These are phyloP conservation scores for Paedocypris micromegethes DNA, from an alignment of 2,797 vertebrate species.

Conservation along the genomic window DNA sequence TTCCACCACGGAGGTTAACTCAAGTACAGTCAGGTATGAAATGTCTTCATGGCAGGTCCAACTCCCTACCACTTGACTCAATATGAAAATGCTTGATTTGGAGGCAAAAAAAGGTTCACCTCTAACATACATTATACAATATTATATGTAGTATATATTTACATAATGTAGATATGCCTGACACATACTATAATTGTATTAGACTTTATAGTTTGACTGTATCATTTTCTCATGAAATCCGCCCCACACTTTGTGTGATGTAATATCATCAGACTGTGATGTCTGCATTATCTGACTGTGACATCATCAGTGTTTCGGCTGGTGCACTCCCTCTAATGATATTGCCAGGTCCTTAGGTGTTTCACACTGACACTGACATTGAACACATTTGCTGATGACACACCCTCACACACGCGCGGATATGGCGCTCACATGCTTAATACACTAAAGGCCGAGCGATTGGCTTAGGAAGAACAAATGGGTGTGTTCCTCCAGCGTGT, in stretches of 20 bases:
- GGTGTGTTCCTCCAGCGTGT: slow-evolving; percentile 53
- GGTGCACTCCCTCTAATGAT: slow-evolving; percentile 11
- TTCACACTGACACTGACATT: slow-evolving; percentile 61
- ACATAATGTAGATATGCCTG: no score
- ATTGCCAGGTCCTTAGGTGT: slow-evolving; percentile 37
- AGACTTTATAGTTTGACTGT: no score
- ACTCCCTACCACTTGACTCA: no score
- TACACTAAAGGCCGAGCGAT: slow-evolving; percentile 42
- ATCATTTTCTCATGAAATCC: slow-evolving; percentile 7
- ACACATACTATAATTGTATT: no score
- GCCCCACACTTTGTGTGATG: slow-evolving; percentile 18
- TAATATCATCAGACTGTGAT: slow-evolving; percentile 24
- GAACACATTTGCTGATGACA: slow-evolving; percentile 48
- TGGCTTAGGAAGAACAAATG: slow-evolving; percentile 55
- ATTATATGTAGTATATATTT: no score
- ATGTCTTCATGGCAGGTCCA: no score
- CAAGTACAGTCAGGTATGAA: no score
- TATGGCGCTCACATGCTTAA: no score
- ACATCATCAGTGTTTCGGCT: slow-evolving; percentile 34
- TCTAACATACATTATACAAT: no score
- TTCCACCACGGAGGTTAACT: no score
- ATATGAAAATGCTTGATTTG: no score
- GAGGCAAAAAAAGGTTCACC: no score
- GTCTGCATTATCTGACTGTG: slow-evolving; percentile 28
- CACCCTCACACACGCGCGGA: slow-evolving; percentile 20